phyloP scores from a whole-genome alignment of 2,888 invertebrate species.

The Acrocyrtus sp. region DNA sequence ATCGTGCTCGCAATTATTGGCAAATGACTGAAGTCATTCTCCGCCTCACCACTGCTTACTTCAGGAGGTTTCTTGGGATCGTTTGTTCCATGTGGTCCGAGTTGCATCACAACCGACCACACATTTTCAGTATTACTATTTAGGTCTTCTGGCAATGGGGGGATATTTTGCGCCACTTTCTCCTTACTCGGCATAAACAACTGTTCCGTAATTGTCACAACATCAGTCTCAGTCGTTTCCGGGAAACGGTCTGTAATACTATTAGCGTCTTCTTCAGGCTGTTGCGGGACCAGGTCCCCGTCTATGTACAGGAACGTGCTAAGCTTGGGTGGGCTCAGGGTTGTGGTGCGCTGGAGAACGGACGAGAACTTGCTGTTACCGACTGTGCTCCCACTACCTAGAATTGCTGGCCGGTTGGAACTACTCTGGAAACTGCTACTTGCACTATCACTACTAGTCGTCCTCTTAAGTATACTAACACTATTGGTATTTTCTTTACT shows the following conservation, averaged over 20 bases:
- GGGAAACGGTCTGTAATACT: conserved; percentile 17
- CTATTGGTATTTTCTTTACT: conserved; percentile 8
- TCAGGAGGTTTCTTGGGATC: conserved; percentile 37
- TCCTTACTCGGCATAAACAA: background rate
- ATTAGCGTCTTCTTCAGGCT: conserved; percentile 3
- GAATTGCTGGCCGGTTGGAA: conserved; percentile 2
- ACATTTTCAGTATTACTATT: conserved; percentile 57
- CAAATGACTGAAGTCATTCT: conserved; percentile 39
- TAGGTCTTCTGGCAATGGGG: conserved; percentile 35
- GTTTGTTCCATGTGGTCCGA: conserved; percentile 41
- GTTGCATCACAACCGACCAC: conserved; percentile 60
- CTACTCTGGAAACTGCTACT: background rate
- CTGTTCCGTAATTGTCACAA: conserved; percentile 40
- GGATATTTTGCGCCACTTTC: background rate
- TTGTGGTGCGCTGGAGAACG: conserved; percentile 20
- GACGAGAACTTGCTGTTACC: conserved; percentile 11
- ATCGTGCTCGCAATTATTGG: conserved; percentile 37
- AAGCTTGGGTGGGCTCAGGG: conserved; percentile 59
- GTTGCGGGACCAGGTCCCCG: conserved; percentile 23
- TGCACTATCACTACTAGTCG: conserved; percentile 11
- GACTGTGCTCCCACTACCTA: background rate
- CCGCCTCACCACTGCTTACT: conserved; percentile 31
- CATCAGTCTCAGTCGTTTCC: conserved; percentile 33
- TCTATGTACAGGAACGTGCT: conserved; percentile 61
- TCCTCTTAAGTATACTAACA: conserved; percentile 29